These are phyloP conservation scores for Heterotilapia buettikoferi DNA, from an alignment of 2,113 vertebrate genomes.

Conservation along the genomic window DNA sequence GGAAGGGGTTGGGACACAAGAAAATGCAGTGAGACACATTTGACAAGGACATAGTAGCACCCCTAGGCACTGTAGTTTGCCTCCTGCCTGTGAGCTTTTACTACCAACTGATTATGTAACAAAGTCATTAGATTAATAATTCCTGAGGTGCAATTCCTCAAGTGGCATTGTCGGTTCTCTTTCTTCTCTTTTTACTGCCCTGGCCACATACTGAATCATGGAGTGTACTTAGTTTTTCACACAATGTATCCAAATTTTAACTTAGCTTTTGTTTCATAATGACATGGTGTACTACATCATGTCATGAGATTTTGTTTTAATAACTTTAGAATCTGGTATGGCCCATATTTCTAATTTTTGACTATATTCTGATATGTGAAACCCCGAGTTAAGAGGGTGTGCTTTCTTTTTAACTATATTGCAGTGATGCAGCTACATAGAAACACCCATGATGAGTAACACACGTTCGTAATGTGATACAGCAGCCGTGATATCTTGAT, in stretches of 20 bases:
- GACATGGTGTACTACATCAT: background rate
- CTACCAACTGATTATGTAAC: background rate
- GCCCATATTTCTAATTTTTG: background rate
- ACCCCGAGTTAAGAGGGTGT: background rate
- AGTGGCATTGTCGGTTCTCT: accelerated
- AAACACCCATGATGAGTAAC: background rate
- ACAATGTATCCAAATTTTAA: background rate
- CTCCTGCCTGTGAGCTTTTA: background rate
- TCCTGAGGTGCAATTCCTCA: background rate
- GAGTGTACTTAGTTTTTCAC: background rate
- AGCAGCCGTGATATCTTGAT: background rate
- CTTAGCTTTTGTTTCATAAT: background rate
- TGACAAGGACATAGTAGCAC: background rate
- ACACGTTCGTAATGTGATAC: background rate
- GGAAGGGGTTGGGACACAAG: background rate
- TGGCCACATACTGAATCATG: background rate
- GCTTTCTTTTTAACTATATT: background rate
- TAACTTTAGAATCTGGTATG: background rate
- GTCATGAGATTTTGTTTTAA: background rate
- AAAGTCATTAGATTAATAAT: background rate
- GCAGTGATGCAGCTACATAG: background rate
- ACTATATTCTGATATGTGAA: background rate
- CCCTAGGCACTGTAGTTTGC: background rate
- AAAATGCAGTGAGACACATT: background rate
- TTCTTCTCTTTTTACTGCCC: background rate